Evolutionary conservation across 2,797 vertebrate species (phyloP).

Genomic region (Catharus ustulatus): DNA sequence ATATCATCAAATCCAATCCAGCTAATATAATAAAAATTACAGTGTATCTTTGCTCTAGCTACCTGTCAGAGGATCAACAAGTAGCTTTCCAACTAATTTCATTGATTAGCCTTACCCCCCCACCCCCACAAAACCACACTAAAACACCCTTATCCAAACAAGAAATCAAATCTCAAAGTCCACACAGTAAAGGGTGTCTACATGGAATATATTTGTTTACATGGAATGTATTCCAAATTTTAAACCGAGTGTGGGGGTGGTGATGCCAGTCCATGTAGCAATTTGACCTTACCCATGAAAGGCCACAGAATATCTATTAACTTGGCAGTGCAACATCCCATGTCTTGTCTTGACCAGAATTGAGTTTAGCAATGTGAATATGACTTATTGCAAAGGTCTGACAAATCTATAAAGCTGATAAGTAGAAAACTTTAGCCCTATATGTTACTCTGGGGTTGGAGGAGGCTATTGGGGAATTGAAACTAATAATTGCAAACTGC

Average conservation of each 20-base stretch:
- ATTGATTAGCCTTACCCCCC: background rate
- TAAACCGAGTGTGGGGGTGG: background rate
- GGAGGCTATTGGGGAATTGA: background rate
- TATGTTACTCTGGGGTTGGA: background rate
- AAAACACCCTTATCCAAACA: background rate
- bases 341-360: background rate
- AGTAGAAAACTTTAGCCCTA: background rate
- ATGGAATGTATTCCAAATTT: background rate
- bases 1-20: background rate
- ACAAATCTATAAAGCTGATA: background rate
- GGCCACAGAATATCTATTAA: background rate
- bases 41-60: background rate
- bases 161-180: background rate
- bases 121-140: fast-evolving
- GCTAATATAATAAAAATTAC: background rate
- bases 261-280: background rate
- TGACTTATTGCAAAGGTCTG: background rate
- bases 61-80: background rate
- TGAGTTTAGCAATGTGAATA: background rate
- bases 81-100: background rate
- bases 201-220: background rate
- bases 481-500: background rate
- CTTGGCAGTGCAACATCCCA: background rate
- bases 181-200: background rate
- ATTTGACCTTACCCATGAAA: background rate